A percentile compares a stretch with the other conserved stretches of the same genome.
Evolutionary conservation across 2,113 vertebrate genomes (phyloP).

Genomic region (Equus przewalskii): DNA sequence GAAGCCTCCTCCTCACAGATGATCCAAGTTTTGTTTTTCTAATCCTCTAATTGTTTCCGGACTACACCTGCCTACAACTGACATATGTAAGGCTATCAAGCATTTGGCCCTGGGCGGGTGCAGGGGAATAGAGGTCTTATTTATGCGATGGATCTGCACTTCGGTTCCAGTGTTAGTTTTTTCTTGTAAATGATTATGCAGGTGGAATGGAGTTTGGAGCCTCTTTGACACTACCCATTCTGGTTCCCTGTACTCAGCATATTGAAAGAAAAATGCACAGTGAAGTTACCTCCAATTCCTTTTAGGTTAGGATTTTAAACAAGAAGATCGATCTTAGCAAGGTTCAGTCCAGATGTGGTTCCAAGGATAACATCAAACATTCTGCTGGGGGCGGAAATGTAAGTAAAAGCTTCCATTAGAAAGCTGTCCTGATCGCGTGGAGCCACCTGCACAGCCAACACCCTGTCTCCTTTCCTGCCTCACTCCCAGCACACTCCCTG

Average conservation of each 20-base stretch:
- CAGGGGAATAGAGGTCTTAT: background rate
- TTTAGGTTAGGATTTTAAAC: constrained; percentile 98
- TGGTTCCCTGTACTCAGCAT: background rate
- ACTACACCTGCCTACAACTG: background rate
- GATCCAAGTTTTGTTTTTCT: background rate
- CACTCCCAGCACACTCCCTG: constrained; percentile 45
- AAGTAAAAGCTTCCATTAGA: constrained; percentile 89
- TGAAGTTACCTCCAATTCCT: constrained; percentile 90
- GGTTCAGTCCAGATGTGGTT: constrained; percentile 94
- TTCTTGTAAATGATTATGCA: constrained; percentile 1
- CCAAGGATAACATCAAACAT: constrained; percentile 97
- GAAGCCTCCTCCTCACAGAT: background rate
- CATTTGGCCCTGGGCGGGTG: background rate
- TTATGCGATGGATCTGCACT: background rate
- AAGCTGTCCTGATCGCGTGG: constrained; percentile 76
- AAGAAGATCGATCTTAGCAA: constrained; percentile 96
- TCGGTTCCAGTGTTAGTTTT: background rate
- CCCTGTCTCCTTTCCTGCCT: constrained; percentile 63
- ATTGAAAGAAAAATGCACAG: constrained; percentile 60
- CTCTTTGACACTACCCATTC: background rate
- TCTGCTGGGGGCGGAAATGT: constrained; percentile 93
- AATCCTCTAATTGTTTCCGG: background rate
- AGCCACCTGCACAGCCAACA: constrained; percentile 69
- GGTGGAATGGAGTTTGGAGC: background rate
- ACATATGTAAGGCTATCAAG: background rate